Conservation (phyloP, 2,797 vertebrate species). For the Tragopan temminckii region DNA sequence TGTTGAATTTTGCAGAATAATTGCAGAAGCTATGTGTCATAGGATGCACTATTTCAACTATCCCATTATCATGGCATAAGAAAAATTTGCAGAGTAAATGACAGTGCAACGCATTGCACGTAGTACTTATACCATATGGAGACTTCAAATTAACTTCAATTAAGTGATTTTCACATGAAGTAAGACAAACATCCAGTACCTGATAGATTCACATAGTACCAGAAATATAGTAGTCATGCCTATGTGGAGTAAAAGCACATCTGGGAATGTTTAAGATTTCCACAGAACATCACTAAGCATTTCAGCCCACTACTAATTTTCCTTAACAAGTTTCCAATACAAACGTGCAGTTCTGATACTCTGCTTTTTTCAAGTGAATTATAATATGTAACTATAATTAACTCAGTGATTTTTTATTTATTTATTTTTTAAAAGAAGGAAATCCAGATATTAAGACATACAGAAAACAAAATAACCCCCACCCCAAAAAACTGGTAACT, state of each 20-base stretch:
- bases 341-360: background rate
- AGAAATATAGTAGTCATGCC: slow-evolving; percentile 42
- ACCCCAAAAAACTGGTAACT: background rate
- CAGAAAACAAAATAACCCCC: background rate
- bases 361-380: background rate
- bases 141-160: slow-evolving; percentile 7
- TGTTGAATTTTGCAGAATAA: background rate
- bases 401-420: background rate
- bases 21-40: background rate
- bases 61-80: background rate
- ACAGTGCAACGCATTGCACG: background rate
- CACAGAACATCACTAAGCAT: slow-evolving; percentile 7
- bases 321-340: background rate
- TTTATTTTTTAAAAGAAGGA: background rate
- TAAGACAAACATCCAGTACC: slow-evolving; percentile 13
- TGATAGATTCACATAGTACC: background rate
- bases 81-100: background rate
- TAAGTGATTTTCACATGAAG: slow-evolving; percentile 15
- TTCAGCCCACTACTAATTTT: slow-evolving; percentile 11
- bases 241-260: slow-evolving; percentile 31
- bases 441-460: slow-evolving; percentile 4
- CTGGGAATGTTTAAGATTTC: slow-evolving; percentile 8
- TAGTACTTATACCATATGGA: background rate
- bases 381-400: background rate
- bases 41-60: background rate